Conservation (phyloP, 2,113 vertebrate species). For the Cryptomyrus ogoouensis region DNA sequence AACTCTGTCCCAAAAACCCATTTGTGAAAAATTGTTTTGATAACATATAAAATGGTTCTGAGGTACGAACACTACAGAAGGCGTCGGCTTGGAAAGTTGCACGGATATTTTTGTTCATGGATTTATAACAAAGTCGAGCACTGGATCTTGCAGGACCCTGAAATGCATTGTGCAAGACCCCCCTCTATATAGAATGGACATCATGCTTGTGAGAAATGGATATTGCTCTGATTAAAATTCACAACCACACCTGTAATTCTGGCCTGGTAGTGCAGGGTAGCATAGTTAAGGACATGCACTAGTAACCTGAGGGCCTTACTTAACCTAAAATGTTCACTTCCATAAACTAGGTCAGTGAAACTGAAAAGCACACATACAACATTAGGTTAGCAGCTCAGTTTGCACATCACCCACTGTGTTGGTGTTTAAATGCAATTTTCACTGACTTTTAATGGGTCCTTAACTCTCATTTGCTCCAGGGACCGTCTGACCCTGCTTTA, state of each 20-base stretch:
- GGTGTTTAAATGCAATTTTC: not conserved
- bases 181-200: not conserved
- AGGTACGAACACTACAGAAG: not conserved
- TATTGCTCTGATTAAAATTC: not conserved
- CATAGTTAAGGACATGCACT: not conserved
- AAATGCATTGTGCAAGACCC: not conserved
- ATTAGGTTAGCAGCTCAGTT: not conserved
- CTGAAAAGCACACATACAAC: not conserved
- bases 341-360: not conserved
- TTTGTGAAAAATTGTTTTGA: not conserved
- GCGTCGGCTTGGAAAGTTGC: not conserved
- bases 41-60: not conserved
- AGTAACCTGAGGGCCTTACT: not conserved
- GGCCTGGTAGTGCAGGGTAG: not conserved
- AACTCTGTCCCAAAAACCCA: not conserved
- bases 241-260: not conserved
- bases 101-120: not conserved
- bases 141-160: not conserved
- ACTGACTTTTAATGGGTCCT: not conserved
- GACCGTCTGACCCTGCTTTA: not conserved
- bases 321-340: not conserved
- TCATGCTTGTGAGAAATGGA: not conserved
- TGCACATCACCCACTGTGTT: not conserved
- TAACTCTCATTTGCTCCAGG: not conserved
- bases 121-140: not conserved